These are phyloP conservation scores for Diarsia mendica DNA, from an alignment of 2,888 invertebrate genomes.

Conservation along the genomic window DNA sequence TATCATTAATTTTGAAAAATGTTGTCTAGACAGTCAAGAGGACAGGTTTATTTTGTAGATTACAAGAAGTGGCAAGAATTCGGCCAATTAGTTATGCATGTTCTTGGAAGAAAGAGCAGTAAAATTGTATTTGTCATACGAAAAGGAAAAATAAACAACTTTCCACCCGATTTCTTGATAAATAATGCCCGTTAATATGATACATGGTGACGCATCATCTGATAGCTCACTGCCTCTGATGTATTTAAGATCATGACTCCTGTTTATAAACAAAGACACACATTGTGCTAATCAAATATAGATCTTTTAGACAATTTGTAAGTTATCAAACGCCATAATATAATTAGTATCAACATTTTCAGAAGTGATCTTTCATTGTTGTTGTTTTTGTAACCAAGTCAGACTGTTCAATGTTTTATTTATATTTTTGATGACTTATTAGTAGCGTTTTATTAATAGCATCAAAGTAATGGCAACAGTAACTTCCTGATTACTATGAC, in stretches of 20 bases:
- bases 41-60: neutral
- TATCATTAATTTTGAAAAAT: conserved; percentile 46
- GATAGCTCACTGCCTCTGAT: conserved; percentile 24
- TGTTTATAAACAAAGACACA: conserved; percentile 54
- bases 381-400: conserved; percentile 6
- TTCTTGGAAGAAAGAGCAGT: conserved; percentile 26
- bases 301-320: conserved; percentile 14
- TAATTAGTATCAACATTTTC: conserved; percentile 8
- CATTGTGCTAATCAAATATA: conserved; percentile 29
- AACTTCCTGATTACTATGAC: conserved; percentile 34
- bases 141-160: conserved; percentile 1
- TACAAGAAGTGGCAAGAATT: neutral
- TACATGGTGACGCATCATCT: conserved; percentile 34
- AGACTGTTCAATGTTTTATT: conserved; percentile 6
- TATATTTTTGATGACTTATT: conserved; percentile 16
- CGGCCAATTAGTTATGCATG: neutral
- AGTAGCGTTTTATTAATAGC: conserved; percentile 26
- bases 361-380: conserved; percentile 1
- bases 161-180: conserved; percentile 25
- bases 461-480: conserved; percentile 34
- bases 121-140: conserved; percentile 11
- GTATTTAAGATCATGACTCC: conserved; percentile 51
- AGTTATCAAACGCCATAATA: conserved; percentile 2
- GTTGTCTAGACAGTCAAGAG: conserved; percentile 23
- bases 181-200: conserved; percentile 29